These are phyloP conservation scores for Ophion ellenae DNA, from an alignment of 2,888 invertebrate genomes.

Conservation along the genomic window DNA sequence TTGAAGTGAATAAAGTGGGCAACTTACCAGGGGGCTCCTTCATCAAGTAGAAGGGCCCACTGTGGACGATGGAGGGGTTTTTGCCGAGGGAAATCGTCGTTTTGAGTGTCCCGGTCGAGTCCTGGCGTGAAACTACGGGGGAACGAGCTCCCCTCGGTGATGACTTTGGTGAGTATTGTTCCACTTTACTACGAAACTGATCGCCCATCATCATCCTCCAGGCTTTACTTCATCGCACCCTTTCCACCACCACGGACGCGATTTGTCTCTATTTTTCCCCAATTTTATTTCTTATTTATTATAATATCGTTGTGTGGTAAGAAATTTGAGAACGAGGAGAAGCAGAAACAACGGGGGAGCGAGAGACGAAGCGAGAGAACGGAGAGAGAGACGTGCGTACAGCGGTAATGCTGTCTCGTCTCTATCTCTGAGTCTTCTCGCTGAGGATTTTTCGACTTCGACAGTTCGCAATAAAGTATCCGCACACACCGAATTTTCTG, in stretches of 20 bases:
- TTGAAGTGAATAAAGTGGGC: not conserved
- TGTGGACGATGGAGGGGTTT: slow-evolving; percentile 98
- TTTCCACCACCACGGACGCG: slow-evolving; percentile 65
- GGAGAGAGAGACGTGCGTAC: slow-evolving; percentile 15
- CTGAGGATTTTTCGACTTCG: slow-evolving; percentile 19
- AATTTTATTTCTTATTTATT: slow-evolving; percentile 18
- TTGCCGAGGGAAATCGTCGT: slow-evolving; percentile 98
- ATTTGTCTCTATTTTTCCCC: slow-evolving; percentile 40
- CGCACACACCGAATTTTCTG: not conserved
- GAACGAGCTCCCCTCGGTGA: slow-evolving; percentile 97
- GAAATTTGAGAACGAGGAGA: slow-evolving; percentile 22
- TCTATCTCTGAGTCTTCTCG: slow-evolving; percentile 6
- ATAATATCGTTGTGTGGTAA: not conserved
- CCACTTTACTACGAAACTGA: slow-evolving; percentile 94
- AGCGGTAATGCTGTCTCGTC: slow-evolving; percentile 35
- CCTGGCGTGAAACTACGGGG: slow-evolving; percentile 97
- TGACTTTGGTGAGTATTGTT: slow-evolving; percentile 97
- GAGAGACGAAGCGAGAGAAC: slow-evolving; percentile 33
- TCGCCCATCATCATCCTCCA: slow-evolving; percentile 95
- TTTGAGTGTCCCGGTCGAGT: slow-evolving; percentile 98
- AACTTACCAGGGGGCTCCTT: slow-evolving; percentile 95
- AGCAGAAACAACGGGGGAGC: slow-evolving; percentile 27
- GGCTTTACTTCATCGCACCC: slow-evolving; percentile 79
- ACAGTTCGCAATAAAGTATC: not conserved
- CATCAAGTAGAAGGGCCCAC: slow-evolving; percentile 99